A percentile compares a stretch with the other conserved stretches of the same genome.
phyloP scores from a whole-genome alignment of 2,888 invertebrate species.

The Nemotelus pantherinus region DNA sequence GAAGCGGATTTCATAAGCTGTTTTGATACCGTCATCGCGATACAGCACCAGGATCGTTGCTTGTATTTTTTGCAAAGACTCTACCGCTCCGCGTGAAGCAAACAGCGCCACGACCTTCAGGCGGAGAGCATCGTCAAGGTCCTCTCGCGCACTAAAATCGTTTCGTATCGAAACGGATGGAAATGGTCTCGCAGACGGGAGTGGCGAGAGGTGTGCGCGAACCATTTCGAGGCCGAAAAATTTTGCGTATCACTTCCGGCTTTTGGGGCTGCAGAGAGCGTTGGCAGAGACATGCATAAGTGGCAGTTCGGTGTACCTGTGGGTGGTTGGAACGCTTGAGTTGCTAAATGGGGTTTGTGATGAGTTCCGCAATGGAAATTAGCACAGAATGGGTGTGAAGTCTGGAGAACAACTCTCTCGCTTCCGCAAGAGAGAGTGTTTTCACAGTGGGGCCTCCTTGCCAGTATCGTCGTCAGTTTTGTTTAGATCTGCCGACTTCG shows the following conservation, averaged over 20 bases:
- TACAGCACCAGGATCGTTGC: background rate
- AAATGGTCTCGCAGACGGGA: background rate
- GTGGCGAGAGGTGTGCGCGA: background rate
- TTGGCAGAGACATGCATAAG: background rate
- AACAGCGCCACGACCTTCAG: slow-evolving; percentile 37
- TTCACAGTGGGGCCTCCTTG: background rate
- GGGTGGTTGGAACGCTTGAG: background rate
- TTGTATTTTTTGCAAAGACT: background rate
- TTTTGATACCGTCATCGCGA: slow-evolving; percentile 11
- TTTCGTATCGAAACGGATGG: slow-evolving; percentile 15
- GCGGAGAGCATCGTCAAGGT: slow-evolving; percentile 36
- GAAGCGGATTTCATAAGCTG: slow-evolving; percentile 17
- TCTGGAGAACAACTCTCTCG: background rate
- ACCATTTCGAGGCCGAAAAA: slow-evolving; percentile 14
- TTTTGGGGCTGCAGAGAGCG: background rate
- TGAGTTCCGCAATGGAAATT: background rate
- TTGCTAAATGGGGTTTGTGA: background rate
- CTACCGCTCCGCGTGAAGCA: slow-evolving; percentile 10
- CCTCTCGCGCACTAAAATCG: slow-evolving; percentile 23
- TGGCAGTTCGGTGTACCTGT: background rate
- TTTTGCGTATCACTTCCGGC: slow-evolving; percentile 40
- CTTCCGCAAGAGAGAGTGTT: background rate
- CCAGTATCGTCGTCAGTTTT: background rate
- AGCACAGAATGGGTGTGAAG: too few relatives aligned
- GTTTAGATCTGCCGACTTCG: slow-evolving; percentile 6